A percentile compares a stretch with the other conserved stretches of the same genome.
Evolutionary conservation across 2,888 invertebrate species (phyloP).

Genomic region (Eristalis arbustorum): DNA sequence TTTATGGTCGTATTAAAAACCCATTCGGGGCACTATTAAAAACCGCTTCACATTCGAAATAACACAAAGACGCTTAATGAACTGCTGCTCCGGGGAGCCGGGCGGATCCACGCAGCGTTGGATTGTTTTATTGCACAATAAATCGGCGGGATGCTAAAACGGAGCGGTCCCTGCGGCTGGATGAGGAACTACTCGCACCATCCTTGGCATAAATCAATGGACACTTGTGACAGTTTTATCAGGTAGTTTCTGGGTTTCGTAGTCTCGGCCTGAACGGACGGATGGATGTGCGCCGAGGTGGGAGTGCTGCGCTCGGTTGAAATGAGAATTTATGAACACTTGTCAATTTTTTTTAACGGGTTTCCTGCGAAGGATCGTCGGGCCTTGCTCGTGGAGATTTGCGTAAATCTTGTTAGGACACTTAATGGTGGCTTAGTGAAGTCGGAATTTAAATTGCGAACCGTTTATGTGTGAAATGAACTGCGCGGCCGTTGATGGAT

Average conservation of each 20-base stretch:
- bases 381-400: conserved; percentile 6
- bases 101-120: not conserved
- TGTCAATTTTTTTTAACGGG: conserved; percentile 2
- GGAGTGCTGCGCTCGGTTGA: conserved; percentile 1
- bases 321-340: conserved; percentile 39
- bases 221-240: conserved; percentile 67
- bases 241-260: conserved; percentile 59
- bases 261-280: conserved; percentile 23
- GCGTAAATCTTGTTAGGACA: conserved; percentile 41
- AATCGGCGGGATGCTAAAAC: conserved; percentile 62
- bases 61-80: conserved; percentile 36
- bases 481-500: not conserved
- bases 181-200: conserved; percentile 28
- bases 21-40: conserved; percentile 65
- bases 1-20: conserved; percentile 67
- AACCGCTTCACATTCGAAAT: conserved; percentile 41
- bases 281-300: conserved; percentile 16
- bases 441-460: not conserved
- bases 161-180: not conserved
- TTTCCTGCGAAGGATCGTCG: conserved; percentile 23
- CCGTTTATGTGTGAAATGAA: not conserved
- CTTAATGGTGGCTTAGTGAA: not conserved
- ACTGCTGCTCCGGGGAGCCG: conserved; percentile 16
- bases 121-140: conserved; percentile 61
- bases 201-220: conserved; percentile 66